Conservation (phyloP, 2,797 vertebrate genomes). For the Acanthornis magna region DNA sequence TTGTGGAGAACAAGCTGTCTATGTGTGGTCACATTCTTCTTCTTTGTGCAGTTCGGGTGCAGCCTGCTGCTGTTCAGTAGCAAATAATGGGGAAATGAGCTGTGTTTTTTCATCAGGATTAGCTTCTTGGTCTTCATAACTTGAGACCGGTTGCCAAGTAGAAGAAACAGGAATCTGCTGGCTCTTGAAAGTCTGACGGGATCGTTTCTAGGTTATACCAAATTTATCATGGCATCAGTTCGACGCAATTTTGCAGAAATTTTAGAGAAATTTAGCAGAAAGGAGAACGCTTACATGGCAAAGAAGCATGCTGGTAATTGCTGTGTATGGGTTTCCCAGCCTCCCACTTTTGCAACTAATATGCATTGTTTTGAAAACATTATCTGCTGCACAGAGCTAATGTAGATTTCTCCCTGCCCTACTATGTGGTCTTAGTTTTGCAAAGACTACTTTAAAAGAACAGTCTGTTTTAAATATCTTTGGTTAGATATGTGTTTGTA, state of each 20-base stretch:
- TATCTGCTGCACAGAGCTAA: not conserved
- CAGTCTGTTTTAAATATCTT: not conserved
- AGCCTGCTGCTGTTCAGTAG: conserved; percentile 8
- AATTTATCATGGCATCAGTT: not conserved
- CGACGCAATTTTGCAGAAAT: not conserved
- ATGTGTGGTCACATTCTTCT: not conserved
- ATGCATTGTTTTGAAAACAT: not conserved
- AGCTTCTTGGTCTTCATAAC: not conserved
- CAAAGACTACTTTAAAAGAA: not conserved
- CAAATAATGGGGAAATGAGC: not conserved
- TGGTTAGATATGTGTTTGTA: not conserved
- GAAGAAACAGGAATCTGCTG: not conserved
- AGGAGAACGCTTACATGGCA: not conserved
- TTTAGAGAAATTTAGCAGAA: not conserved
- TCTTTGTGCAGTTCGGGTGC: not conserved
- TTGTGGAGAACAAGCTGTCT: not conserved
- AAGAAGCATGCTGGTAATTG: not conserved
- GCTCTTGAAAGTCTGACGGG: not conserved
- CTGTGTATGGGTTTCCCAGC: not conserved
- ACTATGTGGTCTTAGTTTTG: not conserved
- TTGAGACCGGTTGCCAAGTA: not conserved
- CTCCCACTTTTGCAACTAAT: not conserved
- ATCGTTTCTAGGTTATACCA: not conserved
- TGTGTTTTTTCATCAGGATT: not conserved
- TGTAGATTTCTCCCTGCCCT: not conserved